Evolutionary conservation across 2,888 invertebrate species (phyloP), one percentile per base, ranked within the genome.

Genomic region (Troglohyphantes excavatus): DNA sequence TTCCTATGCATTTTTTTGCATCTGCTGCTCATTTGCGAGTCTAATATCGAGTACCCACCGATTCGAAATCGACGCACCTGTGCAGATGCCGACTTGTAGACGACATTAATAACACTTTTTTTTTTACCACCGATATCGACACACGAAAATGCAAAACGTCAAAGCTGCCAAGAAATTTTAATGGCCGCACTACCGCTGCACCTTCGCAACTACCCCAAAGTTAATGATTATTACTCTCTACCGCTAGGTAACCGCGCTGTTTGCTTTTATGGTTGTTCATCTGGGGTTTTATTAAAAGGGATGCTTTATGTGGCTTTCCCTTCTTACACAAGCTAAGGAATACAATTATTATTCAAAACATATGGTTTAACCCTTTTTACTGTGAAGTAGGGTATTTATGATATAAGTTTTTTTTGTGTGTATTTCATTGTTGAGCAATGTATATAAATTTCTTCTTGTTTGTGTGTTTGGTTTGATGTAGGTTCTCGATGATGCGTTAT

Each of bases 121-220:
- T 17, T 17, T 13, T n/a, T 53, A 1, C n/a, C n/a, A n/a, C 33
- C 33, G n/a, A 53, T 53, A 53, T n/a, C 53, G 53, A 53, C 53
- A 33, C 33, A 53, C n/a, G 53, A 53, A 53, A 53, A 53, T 53
- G 53, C 53, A 53, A 53, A 53, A 53, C 53, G n/a, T n/a, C 53
- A 17, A 53, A n/a, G 53, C n/a, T 53, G n/a, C 53, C 53, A 53
- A 53, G 53, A 17, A 13, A n/a, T 5, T 53, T 53, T 53, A 53
- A 53, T 53, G 53, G 53, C 53, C n/a, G n/a, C n/a, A 13, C 53
- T 53, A 53, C 53, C n/a, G 53, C 53, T 53, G 53, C n/a, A 53
- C 17, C n/a, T 39, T 39, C 13, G 53, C 9, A 13, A 39, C 39
- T 39, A 39, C 39, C 39, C 7, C 17, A n/a, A 53, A 53, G n/a